These are phyloP conservation scores for Mylabris phalerata DNA, from an alignment of 1,140 invertebrate genomes.

Conservation along the genomic window DNA sequence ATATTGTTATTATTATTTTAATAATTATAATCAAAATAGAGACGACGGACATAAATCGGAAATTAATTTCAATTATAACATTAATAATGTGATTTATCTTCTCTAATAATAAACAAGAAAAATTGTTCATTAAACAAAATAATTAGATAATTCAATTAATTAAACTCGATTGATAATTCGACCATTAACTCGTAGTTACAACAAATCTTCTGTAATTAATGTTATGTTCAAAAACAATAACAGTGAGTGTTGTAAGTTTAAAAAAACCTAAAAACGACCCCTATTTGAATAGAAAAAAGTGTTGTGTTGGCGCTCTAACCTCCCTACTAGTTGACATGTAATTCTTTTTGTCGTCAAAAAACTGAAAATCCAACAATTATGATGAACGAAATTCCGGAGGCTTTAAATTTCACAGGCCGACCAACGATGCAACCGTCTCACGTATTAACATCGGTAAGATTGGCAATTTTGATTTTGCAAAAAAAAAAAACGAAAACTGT, in stretches of 20 bases:
- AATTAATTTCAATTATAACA: too few species aligned
- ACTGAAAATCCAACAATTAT: background rate
- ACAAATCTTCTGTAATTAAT: too few species aligned
- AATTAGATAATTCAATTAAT: background rate
- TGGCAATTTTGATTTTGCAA: background rate
- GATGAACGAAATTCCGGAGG: conserved; percentile 19
- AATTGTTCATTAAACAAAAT: too few species aligned
- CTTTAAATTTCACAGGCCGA: conserved; percentile 15
- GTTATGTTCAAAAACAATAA: too few species aligned
- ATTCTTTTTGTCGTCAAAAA: background rate
- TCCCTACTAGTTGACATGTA: background rate
- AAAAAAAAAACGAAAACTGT: too few species aligned
- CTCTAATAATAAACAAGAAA: background rate
- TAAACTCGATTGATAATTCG: conserved; percentile 2
- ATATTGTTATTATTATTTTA: too few species aligned
- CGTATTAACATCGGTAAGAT: conserved; percentile 14
- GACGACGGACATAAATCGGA: too few species aligned
- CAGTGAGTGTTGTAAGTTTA: too few species aligned
- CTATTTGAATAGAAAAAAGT: too few species aligned
- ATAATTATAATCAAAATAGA: too few species aligned
- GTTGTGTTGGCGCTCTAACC: too few species aligned
- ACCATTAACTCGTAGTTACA: conserved; percentile 3
- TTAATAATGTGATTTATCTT: conserved; percentile 9
- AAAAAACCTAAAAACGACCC: too few species aligned
- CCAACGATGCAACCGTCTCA: conserved; percentile 9